A percentile compares a stretch with the other conserved stretches of the same genome.
These are phyloP conservation scores for Agonopterix subpropinquella DNA, from an alignment of 2,888 invertebrate genomes.

Conservation along the genomic window DNA sequence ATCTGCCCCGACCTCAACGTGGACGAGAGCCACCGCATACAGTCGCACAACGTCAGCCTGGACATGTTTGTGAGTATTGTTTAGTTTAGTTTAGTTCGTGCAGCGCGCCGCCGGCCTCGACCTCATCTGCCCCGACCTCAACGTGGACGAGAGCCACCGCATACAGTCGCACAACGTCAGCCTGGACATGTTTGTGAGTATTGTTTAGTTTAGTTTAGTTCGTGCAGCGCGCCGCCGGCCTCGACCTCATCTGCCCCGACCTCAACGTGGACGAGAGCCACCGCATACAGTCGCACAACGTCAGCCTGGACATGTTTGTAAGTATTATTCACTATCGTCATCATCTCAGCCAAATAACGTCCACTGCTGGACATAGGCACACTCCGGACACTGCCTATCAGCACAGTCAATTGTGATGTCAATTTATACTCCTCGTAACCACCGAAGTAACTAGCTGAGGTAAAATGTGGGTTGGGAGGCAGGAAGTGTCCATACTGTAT, in stretches of 20 bases:
- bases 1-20: conserved; percentile 78
- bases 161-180: conserved; percentile 83
- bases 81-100: conserved; percentile 73
- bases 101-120: conserved; percentile 77
- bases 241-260: conserved; percentile 79
- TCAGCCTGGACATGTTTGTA: conserved; percentile 88
- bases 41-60: conserved; percentile 85
- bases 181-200: conserved; percentile 85
- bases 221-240: conserved; percentile 78
- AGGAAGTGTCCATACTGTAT: no score
- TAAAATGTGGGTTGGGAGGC: no score
- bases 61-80: conserved; percentile 82
- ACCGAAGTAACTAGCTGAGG: no score
- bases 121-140: conserved; percentile 79
- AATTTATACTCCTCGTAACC: no score
- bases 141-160: conserved; percentile 64
- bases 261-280: conserved; percentile 66
- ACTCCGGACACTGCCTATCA: no score
- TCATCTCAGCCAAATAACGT: no score
- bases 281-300: conserved; percentile 79
- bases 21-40: conserved; percentile 66
- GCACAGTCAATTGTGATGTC: no score
- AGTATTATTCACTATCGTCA: conserved; percentile 34
- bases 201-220: conserved; percentile 40
- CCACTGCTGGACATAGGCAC: no score